phyloP scores from a whole-genome alignment of 2,888 invertebrate genomes.

The Thera britannica region DNA sequence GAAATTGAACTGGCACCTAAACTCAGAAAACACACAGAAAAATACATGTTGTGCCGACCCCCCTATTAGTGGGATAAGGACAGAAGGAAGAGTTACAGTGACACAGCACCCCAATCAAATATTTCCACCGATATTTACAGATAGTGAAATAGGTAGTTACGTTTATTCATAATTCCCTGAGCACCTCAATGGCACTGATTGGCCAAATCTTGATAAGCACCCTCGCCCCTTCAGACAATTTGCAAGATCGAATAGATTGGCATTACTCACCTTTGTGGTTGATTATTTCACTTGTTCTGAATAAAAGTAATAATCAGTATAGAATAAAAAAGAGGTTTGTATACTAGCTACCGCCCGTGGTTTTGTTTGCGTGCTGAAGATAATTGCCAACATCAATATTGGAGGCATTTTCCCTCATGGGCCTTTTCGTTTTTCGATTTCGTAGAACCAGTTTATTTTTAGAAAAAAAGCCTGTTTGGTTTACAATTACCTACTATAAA shows the following conservation, averaged over 20 bases:
- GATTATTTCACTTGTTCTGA: conserved; percentile 61
- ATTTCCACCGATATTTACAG: conserved; percentile 7
- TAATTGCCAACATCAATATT: no score
- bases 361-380: no score
- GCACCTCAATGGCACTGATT: conserved; percentile 72
- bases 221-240: conserved; percentile 47
- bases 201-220: conserved; percentile 73
- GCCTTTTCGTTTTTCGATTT: no score
- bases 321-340: not conserved
- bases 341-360: not conserved
- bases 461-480: no score
- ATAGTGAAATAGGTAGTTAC: conserved; percentile 12
- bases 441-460: no score
- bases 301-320: conserved; percentile 3
- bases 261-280: conserved; percentile 49
- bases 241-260: conserved; percentile 48
- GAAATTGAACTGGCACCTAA: no score
- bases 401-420: no score
- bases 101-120: not conserved
- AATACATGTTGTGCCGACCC: no score
- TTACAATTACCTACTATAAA: no score
- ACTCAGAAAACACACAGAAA: no score
- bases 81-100: not conserved
- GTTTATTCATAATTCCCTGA: conserved; percentile 16
- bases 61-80: no score